These are phyloP conservation scores for Etheostoma spectabile DNA, from an alignment of 2,113 vertebrate species.

Conservation along the genomic window DNA sequence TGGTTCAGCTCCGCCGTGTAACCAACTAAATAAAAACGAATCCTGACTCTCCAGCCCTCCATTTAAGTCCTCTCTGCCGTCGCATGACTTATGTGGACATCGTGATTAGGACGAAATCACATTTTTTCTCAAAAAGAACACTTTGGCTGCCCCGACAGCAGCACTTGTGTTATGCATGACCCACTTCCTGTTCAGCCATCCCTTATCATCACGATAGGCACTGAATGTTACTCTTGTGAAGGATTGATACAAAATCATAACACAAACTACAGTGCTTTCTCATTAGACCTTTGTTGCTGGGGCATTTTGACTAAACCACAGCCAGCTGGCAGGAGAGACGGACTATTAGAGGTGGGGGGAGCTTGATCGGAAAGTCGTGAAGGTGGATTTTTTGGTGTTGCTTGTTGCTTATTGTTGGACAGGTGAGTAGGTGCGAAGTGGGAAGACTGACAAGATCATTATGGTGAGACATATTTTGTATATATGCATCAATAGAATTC, in stretches of 20 bases:
- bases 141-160: constrained; percentile 3
- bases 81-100: constrained; percentile 11
- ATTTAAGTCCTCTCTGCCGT: constrained; percentile 8
- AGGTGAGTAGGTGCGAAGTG: not conserved
- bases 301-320: not conserved
- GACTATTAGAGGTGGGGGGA: not conserved
- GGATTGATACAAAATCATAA: constrained; percentile 16
- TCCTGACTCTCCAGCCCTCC: not conserved
- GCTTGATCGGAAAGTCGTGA: not conserved
- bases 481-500: not conserved
- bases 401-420: not conserved
- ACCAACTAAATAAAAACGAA: not conserved
- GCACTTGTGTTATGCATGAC: constrained; percentile 27
- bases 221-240: not conserved
- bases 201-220: constrained; percentile 4
- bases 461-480: not conserved
- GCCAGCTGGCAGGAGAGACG: constrained; percentile 16
- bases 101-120: not conserved
- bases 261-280: not conserved
- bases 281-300: not conserved
- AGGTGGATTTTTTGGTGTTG: constrained; percentile 14
- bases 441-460: too few species aligned
- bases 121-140: not conserved
- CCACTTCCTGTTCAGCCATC: constrained; percentile 13
- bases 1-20: not conserved